Conservation (phyloP, 2,797 vertebrate species). For the Pantherophis vulpinus region DNA sequence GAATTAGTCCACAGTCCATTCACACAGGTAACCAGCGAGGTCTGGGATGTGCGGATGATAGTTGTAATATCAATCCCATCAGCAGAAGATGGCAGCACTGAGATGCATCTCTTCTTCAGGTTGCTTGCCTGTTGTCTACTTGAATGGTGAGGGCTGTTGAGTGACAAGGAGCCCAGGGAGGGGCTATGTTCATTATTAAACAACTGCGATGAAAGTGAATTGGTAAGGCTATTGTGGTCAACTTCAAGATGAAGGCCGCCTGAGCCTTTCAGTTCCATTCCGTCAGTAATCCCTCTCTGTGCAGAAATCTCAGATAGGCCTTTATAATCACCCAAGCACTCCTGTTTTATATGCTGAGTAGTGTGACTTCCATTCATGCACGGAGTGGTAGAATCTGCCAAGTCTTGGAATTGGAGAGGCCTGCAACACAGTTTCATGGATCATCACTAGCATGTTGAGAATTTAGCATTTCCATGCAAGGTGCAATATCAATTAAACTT, state of each 20-base stretch:
- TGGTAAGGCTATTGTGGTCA: conserved; percentile 76
- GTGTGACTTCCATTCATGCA: conserved; percentile 74
- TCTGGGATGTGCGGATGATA: conserved; percentile 87
- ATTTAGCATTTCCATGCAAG: conserved; percentile 42
- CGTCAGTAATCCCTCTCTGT: conserved; percentile 67
- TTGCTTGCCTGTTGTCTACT: conserved; percentile 77
- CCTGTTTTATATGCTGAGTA: conserved; percentile 89
- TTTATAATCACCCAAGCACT: conserved; percentile 81
- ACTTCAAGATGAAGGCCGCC: conserved; percentile 78
- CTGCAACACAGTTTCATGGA: conserved; percentile 72
- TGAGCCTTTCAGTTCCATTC: conserved; percentile 69
- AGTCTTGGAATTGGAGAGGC: conserved; percentile 78
- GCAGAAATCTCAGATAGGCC: conserved; percentile 69
- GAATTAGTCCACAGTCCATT: conserved; percentile 83
- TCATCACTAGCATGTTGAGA: conserved; percentile 24
- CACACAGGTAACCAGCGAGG: conserved; percentile 85
- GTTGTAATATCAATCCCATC: conserved; percentile 83
- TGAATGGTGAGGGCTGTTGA: conserved; percentile 80
- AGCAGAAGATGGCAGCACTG: conserved; percentile 73
- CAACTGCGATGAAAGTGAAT: conserved; percentile 81
- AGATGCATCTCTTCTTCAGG: conserved; percentile 88
- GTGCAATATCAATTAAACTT: conserved; percentile 28
- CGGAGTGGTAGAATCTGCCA: conserved; percentile 68
- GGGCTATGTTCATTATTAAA: conserved; percentile 91
- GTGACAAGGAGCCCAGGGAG: conserved; percentile 83